These are phyloP conservation scores for Syngnathus floridae DNA, from an alignment of 2,113 vertebrate species.

Conservation along the genomic window DNA sequence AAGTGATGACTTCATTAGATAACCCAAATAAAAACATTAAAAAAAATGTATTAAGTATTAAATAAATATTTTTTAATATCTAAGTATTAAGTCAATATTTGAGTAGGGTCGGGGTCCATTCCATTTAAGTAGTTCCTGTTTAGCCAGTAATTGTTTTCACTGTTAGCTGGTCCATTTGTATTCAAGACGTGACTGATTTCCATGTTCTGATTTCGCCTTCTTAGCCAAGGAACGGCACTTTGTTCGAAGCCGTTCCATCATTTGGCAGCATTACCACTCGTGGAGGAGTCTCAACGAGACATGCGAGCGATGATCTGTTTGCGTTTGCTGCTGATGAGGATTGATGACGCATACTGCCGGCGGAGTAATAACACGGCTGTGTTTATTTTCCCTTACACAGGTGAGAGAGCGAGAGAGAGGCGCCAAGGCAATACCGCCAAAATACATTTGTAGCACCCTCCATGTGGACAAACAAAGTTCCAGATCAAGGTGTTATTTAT, in stretches of 20 bases:
- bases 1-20: background rate
- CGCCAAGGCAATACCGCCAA: conserved; percentile 23
- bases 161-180: background rate
- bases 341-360: conserved; percentile 16
- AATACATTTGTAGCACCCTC: too few relatives aligned
- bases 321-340: conserved; percentile 8
- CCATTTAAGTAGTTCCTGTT: background rate
- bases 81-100: too few relatives aligned
- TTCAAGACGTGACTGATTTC: background rate
- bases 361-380: conserved; percentile 12
- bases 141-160: background rate
- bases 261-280: background rate
- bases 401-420: conserved; percentile 14
- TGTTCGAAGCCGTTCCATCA: background rate
- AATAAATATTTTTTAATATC: too few relatives aligned
- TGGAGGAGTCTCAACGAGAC: background rate
- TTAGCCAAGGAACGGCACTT: background rate
- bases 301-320: conserved; percentile 11
- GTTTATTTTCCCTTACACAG: conserved; percentile 19
- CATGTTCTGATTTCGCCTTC: background rate
- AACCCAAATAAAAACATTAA: background rate
- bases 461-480: too few relatives aligned
- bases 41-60: too few relatives aligned
- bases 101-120: too few relatives aligned
- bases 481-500: background rate